Evolutionary conservation across 2,888 invertebrate species (phyloP).

Genomic region (Schrankia costaestrigalis): DNA sequence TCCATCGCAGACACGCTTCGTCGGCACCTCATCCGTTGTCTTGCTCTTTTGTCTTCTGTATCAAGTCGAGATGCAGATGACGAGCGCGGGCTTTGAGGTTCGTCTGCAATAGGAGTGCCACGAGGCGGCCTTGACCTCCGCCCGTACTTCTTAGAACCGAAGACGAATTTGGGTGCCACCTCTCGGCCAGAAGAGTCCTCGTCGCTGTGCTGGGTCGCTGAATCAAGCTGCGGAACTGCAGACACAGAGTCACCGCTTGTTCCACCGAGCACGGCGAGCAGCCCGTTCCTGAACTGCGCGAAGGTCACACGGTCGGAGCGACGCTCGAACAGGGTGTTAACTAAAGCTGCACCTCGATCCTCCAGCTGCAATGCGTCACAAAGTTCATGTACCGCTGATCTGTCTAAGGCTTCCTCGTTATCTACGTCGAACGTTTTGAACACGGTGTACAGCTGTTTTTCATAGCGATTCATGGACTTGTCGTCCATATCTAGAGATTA

Average conservation of each 20-base stretch:
- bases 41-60: constrained; percentile 35
- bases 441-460: constrained; percentile 89
- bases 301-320: constrained; percentile 81
- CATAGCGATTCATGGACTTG: constrained; percentile 85
- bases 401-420: constrained; percentile 84
- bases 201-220: constrained; percentile 51
- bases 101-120: constrained; percentile 27
- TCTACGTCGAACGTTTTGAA: constrained; percentile 89
- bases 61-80: constrained; percentile 59
- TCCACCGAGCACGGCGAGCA: constrained; percentile 85
- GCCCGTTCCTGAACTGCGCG: constrained; percentile 87
- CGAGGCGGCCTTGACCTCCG: constrained; percentile 84
- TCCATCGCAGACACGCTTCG: constrained; percentile 60
- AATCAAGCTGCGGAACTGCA: constrained; percentile 24
- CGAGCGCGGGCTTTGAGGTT: constrained; percentile 44
- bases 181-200: constrained; percentile 84
- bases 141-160: constrained; percentile 88
- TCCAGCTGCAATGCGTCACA: constrained; percentile 90
- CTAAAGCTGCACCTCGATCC: constrained; percentile 83
- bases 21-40: constrained; percentile 49
- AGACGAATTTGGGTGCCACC: constrained; percentile 86
- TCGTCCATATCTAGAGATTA: constrained; percentile 50
- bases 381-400: constrained; percentile 83
- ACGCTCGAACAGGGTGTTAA: constrained; percentile 79
- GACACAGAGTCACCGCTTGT: constrained; percentile 45